Conservation (phyloP, 1,140 invertebrate species). For the Drosophila malerkotliana region DNA sequence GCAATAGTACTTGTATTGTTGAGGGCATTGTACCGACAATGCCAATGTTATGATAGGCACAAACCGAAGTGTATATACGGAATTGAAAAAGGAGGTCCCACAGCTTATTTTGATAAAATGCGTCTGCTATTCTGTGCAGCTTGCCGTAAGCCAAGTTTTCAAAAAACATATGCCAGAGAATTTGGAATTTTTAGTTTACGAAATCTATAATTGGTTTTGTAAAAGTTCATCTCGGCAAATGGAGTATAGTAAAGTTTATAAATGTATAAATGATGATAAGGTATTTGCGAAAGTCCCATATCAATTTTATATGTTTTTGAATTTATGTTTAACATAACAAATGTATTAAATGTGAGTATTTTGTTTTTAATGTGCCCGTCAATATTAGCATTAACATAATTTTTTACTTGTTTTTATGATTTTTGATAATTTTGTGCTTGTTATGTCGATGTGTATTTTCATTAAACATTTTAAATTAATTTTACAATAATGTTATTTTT, state of each 20-base stretch:
- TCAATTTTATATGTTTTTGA: background rate
- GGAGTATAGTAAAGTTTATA: slow-evolving; percentile 8
- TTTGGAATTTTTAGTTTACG: slow-evolving; percentile 74
- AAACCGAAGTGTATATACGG: background rate
- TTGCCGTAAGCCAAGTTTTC: slow-evolving; percentile 61
- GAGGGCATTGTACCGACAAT: background rate
- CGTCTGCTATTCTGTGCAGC: slow-evolving; percentile 61
- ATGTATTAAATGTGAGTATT: too few relatives aligned
- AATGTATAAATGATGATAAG: slow-evolving; percentile 13
- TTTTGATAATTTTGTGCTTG: background rate
- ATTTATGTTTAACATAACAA: background rate
- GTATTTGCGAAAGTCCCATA: slow-evolving; percentile 6
- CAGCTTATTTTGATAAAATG: background rate
- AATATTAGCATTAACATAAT: too few relatives aligned
- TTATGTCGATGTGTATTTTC: background rate
- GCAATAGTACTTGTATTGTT: background rate
- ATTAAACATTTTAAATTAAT: background rate
- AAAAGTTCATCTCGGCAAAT: background rate
- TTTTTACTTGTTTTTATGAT: too few relatives aligned
- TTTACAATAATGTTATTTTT: background rate
- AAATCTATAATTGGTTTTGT: background rate
- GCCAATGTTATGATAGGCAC: slow-evolving; percentile 1
- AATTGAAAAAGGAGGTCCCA: background rate
- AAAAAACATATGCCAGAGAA: slow-evolving; percentile 56
- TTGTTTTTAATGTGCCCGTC: too few relatives aligned